These are phyloP conservation scores for Corydoras sp. DNA, from an alignment of 2,113 vertebrate genomes.

Conservation along the genomic window DNA sequence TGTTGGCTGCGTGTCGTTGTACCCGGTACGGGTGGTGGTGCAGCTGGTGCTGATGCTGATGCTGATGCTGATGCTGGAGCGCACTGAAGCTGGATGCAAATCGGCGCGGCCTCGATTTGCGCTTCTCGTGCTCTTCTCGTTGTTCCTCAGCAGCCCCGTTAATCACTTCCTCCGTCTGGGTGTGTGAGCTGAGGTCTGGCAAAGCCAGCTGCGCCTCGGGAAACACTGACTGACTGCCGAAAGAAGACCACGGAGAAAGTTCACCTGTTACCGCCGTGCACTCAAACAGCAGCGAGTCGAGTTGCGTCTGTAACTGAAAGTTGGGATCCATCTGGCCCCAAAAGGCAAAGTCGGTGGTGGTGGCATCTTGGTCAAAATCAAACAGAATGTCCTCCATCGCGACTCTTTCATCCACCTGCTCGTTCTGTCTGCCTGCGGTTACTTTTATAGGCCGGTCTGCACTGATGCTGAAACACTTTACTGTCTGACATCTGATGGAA, in stretches of 20 bases:
- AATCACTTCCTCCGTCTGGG: constrained; percentile 28
- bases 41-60: constrained; percentile 2
- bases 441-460: no score
- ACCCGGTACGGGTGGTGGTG: constrained; percentile 58
- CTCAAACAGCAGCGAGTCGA: constrained; percentile 60
- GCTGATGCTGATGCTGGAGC: constrained; percentile 15
- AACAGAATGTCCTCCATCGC: constrained; percentile 65
- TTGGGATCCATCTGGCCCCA: constrained; percentile 60
- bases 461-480: no score
- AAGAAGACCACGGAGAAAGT: constrained; percentile 51
- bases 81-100: constrained; percentile 9
- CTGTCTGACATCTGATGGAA: no score
- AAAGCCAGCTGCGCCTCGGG: constrained; percentile 56
- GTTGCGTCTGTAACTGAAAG: constrained; percentile 52
- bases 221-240: constrained; percentile 48
- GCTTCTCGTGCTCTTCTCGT: constrained; percentile 35
- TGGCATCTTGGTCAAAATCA: constrained; percentile 57
- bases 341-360: constrained; percentile 54
- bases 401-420: background rate
- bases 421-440: background rate
- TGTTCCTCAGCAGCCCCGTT: constrained; percentile 55
- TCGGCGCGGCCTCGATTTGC: constrained; percentile 20
- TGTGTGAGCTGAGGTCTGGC: constrained; percentile 52
- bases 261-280: constrained; percentile 46
- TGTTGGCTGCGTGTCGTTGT: constrained; percentile 70